Percentiles rank a stretch among this genome's conserved stretches.
Conservation (phyloP, 2,797 vertebrate genomes). For the Eulemur mongoz region DNA sequence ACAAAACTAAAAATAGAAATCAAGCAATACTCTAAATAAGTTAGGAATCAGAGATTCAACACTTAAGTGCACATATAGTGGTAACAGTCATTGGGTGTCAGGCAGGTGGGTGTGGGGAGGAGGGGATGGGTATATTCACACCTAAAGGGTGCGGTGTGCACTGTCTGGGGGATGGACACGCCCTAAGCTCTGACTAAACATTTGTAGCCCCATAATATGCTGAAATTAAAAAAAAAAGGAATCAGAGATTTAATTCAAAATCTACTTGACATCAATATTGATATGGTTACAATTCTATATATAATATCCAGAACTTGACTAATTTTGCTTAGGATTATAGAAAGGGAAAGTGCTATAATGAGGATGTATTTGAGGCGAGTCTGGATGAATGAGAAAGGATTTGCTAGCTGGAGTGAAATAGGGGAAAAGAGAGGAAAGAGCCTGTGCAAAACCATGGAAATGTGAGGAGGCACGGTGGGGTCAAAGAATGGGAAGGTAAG, state of each 20-base stretch:
- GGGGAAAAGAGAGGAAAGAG: neutral
- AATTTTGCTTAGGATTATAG: neutral
- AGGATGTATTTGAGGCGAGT: neutral
- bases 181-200: too few relatives aligned
- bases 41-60: neutral
- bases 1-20: neutral
- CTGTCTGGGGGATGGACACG: too few relatives aligned
- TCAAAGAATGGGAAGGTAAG: neutral
- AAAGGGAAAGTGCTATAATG: neutral
- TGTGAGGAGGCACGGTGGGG: rapidly evolving
- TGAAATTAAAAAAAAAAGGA: too few relatives aligned
- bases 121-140: too few relatives aligned
- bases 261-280: neutral
- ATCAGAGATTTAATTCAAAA: neutral
- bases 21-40: neutral
- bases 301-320: neutral
- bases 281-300: neutral
- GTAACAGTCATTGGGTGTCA: too few relatives aligned
- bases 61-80: too few relatives aligned
- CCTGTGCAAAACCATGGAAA: neutral
- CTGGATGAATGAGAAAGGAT: neutral
- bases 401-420: neutral
- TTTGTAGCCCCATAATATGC: too few relatives aligned
- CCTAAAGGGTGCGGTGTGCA: too few relatives aligned
- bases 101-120: too few relatives aligned